Evolutionary conservation across 2,113 vertebrate genomes (phyloP), one percentile per base, ranked within the genome.

Genomic region (Oenanthe melanoleuca): DNA sequence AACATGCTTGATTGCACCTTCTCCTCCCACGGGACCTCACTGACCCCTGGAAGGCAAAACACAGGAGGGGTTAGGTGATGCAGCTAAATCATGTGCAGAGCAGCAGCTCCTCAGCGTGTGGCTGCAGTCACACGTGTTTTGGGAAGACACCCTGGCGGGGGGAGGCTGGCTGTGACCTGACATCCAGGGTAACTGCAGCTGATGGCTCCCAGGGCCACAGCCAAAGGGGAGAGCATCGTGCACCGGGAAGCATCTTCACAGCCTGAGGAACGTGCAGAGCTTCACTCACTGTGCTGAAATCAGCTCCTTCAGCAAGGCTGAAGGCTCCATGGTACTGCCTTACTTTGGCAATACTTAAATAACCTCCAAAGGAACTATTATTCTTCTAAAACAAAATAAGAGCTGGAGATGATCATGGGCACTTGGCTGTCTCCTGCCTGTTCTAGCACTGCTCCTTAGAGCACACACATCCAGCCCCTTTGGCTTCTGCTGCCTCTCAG

Each of bases 171-270:
- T 34, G 20, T 4, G 84, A 13, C 37, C 31, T 8, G 52, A 95
- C 95, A 37, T 5, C 64, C 87, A 31, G 84, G 57, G 37, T 23
- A 85, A 85, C 72, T 92, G 88, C 80, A 96, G 47, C 96, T 95
- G 81, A 77, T 86, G 97, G 96, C 50, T 88, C 73, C 57, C 70
- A 77, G 55, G 56, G 37, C 31, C 47, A 21, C 17, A 14, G 52
- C 8, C 22, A 33, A 12, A 25, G 31, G 18, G 8, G 61, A 31
- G 8, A 11, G 26, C 28, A 5, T 0, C 2, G 8, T 3, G 37
- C 2, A 0, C 15, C 6, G 4, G 50, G 24, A 56, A 34, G n/a
- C 56, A 42, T 29, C 87, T 49, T 64, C 75, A 23, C 29, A 71
- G 47, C 37, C 67, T 16, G 37, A 50, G 61, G 40, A 77, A 78